These are phyloP conservation scores for Callipepla squamata DNA, from an alignment of 2,113 vertebrate species.

Conservation along the genomic window DNA sequence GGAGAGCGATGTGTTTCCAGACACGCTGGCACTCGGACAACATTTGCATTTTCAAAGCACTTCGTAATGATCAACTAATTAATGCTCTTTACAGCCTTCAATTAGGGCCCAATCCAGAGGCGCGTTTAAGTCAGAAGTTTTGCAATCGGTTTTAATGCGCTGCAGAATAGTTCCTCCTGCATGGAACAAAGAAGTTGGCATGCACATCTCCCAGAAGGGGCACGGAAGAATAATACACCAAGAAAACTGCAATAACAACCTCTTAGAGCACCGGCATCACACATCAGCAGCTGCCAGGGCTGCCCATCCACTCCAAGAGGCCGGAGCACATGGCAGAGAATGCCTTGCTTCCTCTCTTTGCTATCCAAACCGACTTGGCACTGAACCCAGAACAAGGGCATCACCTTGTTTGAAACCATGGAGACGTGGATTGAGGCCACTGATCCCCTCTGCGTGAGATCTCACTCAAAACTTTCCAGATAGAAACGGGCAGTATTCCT, in stretches of 20 bases:
- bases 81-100: not conserved
- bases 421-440: fast-evolving
- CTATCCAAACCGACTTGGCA: not conserved
- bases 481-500: not conserved
- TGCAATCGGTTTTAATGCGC: not conserved
- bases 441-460: fast-evolving
- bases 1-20: not conserved
- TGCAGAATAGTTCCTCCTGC: not conserved
- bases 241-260: not conserved
- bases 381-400: not conserved
- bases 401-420: not conserved
- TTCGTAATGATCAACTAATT: conserved; percentile 25
- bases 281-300: not conserved
- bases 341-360: not conserved
- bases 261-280: not conserved
- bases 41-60: not conserved
- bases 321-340: not conserved
- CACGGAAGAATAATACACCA: fast-evolving
- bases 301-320: not conserved
- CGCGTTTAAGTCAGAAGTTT: not conserved
- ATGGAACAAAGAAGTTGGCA: not conserved
- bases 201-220: not conserved
- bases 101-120: not conserved
- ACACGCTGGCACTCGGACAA: not conserved
- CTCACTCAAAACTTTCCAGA: not conserved